Conservation (phyloP, 2,888 invertebrate species). For the Esperia sulphurella region DNA sequence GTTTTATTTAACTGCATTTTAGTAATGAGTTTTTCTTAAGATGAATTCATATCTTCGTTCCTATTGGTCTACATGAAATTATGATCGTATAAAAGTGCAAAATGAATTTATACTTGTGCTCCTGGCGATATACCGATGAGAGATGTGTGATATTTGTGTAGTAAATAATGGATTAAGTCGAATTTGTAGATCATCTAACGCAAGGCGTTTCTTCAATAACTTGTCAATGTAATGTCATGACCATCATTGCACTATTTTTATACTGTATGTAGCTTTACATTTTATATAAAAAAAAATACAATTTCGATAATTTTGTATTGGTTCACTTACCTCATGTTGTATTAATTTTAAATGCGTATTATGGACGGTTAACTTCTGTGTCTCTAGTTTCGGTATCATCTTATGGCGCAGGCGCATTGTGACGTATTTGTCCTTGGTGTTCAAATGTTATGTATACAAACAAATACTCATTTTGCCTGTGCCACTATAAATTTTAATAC, state of each 20-base stretch:
- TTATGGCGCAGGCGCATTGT: not conserved
- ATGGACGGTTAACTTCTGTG: slow-evolving; percentile 34
- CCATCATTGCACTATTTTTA: slow-evolving; percentile 52
- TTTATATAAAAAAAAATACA: slow-evolving; percentile 35
- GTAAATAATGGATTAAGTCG: slow-evolving; percentile 51
- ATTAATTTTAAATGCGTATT: slow-evolving; percentile 45
- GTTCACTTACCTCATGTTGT: slow-evolving; percentile 53
- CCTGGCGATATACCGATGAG: slow-evolving; percentile 31
- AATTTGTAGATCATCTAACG: slow-evolving; percentile 52
- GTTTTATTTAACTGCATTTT: slow-evolving; percentile 20
- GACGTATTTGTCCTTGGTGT: not conserved
- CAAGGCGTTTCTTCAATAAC: slow-evolving; percentile 48
- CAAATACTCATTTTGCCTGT: too few species aligned
- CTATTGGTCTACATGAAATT: slow-evolving; percentile 48
- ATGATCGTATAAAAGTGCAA: slow-evolving; percentile 16
- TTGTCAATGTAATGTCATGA: slow-evolving; percentile 32
- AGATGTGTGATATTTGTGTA: slow-evolving; percentile 61
- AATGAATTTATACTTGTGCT: slow-evolving; percentile 11
- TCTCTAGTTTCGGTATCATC: slow-evolving; percentile 37
- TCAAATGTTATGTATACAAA: too few species aligned
- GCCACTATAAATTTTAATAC: too few species aligned
- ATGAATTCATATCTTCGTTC: slow-evolving; percentile 30
- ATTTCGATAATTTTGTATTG: slow-evolving; percentile 40
- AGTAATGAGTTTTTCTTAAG: slow-evolving; percentile 8
- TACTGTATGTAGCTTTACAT: slow-evolving; percentile 51